Evolutionary conservation across 1,140 invertebrate species (phyloP).

Genomic region (Temnothorax curvispinosus): DNA sequence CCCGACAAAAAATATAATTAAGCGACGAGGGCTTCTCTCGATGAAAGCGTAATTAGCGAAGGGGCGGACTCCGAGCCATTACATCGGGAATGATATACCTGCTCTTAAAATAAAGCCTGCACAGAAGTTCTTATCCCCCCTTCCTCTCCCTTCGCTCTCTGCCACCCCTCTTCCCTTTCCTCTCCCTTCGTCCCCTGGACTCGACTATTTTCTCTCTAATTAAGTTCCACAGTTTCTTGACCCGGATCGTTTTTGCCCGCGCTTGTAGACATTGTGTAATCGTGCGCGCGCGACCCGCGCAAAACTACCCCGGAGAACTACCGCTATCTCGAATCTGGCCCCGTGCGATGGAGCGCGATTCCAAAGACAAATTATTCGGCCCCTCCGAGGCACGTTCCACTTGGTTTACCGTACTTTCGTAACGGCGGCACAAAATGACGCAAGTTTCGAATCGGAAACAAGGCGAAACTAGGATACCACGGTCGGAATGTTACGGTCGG

Average conservation of each 20-base stretch:
- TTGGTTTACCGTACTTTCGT: slow-evolving; percentile 36
- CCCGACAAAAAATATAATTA: slow-evolving; percentile 53
- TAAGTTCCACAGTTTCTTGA: slow-evolving; percentile 70
- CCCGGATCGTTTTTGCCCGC: slow-evolving; percentile 60
- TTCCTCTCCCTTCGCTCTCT: not conserved
- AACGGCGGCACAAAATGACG: slow-evolving; percentile 33
- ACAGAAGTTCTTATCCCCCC: slow-evolving; percentile 58
- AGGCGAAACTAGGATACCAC: slow-evolving; percentile 27
- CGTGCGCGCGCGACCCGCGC: slow-evolving; percentile 18
- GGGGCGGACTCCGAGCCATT: slow-evolving; percentile 34
- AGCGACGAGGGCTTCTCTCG: slow-evolving; percentile 26
- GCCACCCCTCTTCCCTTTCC: not conserved
- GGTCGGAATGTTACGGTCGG: not conserved
- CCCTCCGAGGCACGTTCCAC: slow-evolving; percentile 45
- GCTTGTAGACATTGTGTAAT: slow-evolving; percentile 62
- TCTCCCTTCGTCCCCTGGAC: not conserved
- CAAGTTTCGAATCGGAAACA: slow-evolving; percentile 51
- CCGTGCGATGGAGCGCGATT: slow-evolving; percentile 48
- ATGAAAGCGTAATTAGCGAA: slow-evolving; percentile 58
- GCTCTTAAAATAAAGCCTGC: slow-evolving; percentile 57
- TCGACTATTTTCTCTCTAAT: slow-evolving; percentile 68
- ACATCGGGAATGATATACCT: slow-evolving; percentile 49
- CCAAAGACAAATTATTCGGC: slow-evolving; percentile 61
- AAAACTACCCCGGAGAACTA: slow-evolving; percentile 34
- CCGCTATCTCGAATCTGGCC: slow-evolving; percentile 36